A percentile compares a stretch with the other conserved stretches of the same genome.
These are phyloP conservation scores for Ancistrus triradiatus DNA, from an alignment of 2,113 vertebrate genomes.

Conservation along the genomic window DNA sequence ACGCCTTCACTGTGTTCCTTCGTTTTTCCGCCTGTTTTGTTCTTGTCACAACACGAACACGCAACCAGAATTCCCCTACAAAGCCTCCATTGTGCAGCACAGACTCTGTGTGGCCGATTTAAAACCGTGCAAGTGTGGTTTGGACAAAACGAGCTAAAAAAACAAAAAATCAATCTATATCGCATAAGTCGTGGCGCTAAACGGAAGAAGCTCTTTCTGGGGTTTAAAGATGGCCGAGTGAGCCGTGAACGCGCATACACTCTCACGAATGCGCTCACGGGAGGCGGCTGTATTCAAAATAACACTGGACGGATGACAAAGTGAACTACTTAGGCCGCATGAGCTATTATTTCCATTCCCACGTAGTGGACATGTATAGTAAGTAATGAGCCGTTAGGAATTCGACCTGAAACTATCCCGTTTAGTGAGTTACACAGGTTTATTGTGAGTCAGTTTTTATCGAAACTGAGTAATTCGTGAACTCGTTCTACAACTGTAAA, in stretches of 20 bases:
- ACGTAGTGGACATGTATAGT: too few relatives aligned
- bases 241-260: conserved; percentile 61
- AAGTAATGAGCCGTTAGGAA: background rate
- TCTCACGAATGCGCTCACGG: too few relatives aligned
- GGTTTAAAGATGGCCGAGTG: conserved; percentile 78
- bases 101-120: background rate
- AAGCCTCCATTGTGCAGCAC: background rate
- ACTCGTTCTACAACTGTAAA: too few relatives aligned
- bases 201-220: conserved; percentile 62
- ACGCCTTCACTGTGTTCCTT: conserved; percentile 37
- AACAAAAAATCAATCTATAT: conserved; percentile 42
- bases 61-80: background rate
- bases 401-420: too few relatives aligned
- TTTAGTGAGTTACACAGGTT: too few relatives aligned
- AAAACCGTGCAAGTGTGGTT: background rate
- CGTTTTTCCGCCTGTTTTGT: conserved; percentile 50
- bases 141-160: conserved; percentile 26
- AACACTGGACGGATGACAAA: too few relatives aligned
- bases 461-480: too few relatives aligned
- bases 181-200: conserved; percentile 54
- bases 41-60: conserved; percentile 22
- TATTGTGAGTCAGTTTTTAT: too few relatives aligned
- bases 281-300: too few relatives aligned
- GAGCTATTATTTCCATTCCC: too few relatives aligned
- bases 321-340: too few relatives aligned